Percentiles rank a stretch among this genome's conserved stretches.
Evolutionary conservation across 2,797 vertebrate species (phyloP).

Genomic region (Kryptopterus vitreolus): DNA sequence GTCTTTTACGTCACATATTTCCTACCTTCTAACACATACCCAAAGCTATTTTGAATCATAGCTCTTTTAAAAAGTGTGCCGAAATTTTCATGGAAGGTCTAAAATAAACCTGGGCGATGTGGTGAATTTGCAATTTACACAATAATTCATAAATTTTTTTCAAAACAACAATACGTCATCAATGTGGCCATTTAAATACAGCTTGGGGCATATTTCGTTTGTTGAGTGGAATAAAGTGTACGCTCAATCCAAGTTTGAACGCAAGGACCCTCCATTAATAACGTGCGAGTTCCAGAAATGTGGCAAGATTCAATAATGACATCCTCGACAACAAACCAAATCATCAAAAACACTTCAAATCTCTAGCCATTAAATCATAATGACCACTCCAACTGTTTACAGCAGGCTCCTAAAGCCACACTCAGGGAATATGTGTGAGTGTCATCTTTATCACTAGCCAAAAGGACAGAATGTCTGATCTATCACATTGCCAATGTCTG

Average conservation of each 20-base stretch:
- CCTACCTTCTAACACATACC: background rate
- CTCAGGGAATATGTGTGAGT: conserved; percentile 32
- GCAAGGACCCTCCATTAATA: background rate
- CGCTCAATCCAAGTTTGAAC: background rate
- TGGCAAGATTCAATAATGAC: background rate
- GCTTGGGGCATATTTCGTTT: background rate
- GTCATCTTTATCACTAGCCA: conserved; percentile 41
- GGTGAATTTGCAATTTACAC: background rate
- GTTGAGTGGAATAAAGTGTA: background rate
- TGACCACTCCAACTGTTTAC: background rate
- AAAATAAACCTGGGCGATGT: background rate
- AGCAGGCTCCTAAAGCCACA: conserved; percentile 17
- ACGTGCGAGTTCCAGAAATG: background rate
- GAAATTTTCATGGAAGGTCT: background rate
- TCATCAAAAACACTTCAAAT: conserved; percentile 7
- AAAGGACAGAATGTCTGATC: conserved; percentile 41
- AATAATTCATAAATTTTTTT: too few relatives aligned
- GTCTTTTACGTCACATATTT: background rate
- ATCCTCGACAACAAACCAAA: background rate
- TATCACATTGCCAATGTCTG: conserved; percentile 13
- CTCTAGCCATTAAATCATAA: conserved; percentile 1
- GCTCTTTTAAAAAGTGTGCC: background rate
- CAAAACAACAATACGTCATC: too few relatives aligned
- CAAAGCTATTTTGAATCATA: background rate
- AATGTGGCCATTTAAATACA: background rate